These are phyloP conservation scores for Papilio xuthus DNA, from an alignment of 1,140 invertebrate genomes.

Conservation along the genomic window DNA sequence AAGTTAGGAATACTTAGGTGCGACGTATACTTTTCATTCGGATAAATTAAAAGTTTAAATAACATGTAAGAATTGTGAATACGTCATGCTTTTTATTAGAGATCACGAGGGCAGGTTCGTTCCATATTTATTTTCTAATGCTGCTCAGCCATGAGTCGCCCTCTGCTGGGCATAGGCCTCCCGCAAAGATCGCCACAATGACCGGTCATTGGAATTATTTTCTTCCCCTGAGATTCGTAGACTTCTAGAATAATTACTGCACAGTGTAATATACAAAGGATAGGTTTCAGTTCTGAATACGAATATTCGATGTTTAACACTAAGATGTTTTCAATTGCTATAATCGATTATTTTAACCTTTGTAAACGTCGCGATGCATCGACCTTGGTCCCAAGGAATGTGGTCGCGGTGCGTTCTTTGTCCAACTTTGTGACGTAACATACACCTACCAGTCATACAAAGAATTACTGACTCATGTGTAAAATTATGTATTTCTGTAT, in stretches of 20 bases:
- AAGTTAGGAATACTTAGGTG: too few species aligned
- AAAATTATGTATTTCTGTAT: not conserved
- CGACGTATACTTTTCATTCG: too few species aligned
- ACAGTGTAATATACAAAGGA: not conserved
- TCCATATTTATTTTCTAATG: too few species aligned
- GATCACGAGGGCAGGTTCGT: too few species aligned
- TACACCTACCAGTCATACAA: not conserved
- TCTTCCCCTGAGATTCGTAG: not conserved
- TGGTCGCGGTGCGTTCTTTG: conserved; percentile 37
- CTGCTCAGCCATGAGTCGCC: too few species aligned
- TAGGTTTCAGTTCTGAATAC: not conserved
- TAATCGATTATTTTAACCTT: conserved; percentile 13
- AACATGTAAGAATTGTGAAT: too few species aligned
- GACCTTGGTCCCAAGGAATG: conserved; percentile 36
- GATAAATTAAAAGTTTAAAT: too few species aligned
- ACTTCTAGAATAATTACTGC: not conserved
- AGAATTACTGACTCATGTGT: conserved; percentile 25
- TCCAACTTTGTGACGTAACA: conserved; percentile 35
- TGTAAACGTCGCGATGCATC: conserved; percentile 28
- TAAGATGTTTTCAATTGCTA: not conserved
- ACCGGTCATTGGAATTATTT: not conserved
- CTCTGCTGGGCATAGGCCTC: too few species aligned
- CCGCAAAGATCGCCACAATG: too few species aligned
- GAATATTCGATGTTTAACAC: not conserved
- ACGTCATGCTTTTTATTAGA: too few species aligned